phyloP scores from a whole-genome alignment of 2,113 vertebrate genomes.

The Microcebus murinus region DNA sequence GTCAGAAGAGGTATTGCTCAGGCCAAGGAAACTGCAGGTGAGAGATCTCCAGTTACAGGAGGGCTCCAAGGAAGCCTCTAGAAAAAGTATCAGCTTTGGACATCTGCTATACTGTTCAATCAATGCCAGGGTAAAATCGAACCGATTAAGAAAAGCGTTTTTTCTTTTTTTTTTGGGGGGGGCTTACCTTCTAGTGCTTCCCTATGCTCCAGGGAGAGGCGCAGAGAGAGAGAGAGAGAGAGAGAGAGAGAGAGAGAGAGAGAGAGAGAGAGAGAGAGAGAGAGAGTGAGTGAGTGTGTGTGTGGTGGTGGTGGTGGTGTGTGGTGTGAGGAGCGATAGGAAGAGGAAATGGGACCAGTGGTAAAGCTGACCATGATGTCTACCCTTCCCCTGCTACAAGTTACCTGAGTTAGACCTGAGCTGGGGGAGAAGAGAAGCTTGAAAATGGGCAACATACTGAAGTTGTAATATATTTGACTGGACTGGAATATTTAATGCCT shows the following conservation, averaged over 20 bases:
- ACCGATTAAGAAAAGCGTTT: not conserved
- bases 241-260: no score
- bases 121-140: not conserved
- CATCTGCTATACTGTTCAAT: not conserved
- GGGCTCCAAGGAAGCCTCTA: not conserved
- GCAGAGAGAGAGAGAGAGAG: no score
- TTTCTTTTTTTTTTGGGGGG: not conserved
- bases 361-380: not conserved
- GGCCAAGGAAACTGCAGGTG: not conserved
- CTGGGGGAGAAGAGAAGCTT: not conserved
- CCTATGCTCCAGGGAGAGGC: not conserved
- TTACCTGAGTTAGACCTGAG: conserved; percentile 7
- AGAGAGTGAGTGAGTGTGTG: no score
- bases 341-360: not conserved
- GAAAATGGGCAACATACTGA: conserved; percentile 16
- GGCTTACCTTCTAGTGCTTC: not conserved
- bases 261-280: no score
- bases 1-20: not conserved
- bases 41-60: not conserved
- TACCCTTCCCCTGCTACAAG: not conserved
- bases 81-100: not conserved
- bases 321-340: not conserved
- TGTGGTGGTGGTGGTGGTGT: no score
- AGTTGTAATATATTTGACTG: conserved; percentile 37
- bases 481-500: conserved; percentile 56